A percentile compares a stretch with the other conserved stretches of the same genome.
phyloP scores from a whole-genome alignment of 2,797 vertebrate species.

The Chelon labrosus region DNA sequence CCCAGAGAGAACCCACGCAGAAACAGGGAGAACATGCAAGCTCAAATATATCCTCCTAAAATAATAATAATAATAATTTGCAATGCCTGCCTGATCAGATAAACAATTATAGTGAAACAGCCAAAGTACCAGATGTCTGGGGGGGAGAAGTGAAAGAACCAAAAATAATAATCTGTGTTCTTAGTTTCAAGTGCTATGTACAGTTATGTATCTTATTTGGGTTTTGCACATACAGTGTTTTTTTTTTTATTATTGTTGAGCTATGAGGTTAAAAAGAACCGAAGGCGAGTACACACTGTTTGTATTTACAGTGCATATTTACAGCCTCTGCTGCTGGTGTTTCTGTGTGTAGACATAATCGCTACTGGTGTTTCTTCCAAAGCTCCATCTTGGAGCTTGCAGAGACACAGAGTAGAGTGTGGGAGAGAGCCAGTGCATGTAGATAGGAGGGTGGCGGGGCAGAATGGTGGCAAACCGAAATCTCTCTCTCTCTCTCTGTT shows the following conservation, averaged over 20 bases:
- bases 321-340: background rate
- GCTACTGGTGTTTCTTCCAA: slow-evolving; percentile 17
- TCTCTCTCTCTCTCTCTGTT: slow-evolving; percentile 26
- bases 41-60: too few species aligned
- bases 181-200: background rate
- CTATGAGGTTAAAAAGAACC: background rate
- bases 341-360: slow-evolving; percentile 10
- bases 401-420: slow-evolving; percentile 34
- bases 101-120: too few species aligned
- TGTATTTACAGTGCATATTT: background rate
- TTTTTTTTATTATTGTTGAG: background rate
- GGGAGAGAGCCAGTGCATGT: slow-evolving; percentile 34
- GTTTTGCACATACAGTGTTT: background rate
- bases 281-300: background rate
- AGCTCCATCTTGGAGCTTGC: slow-evolving; percentile 28
- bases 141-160: too few species aligned
- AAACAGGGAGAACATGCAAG: too few species aligned
- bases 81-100: too few species aligned
- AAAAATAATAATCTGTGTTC: background rate
- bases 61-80: too few species aligned
- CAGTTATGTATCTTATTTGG: background rate
- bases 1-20: too few species aligned
- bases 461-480: slow-evolving; percentile 48
- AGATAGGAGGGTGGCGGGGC: slow-evolving; percentile 3
- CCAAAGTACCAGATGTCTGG: too few species aligned